Evolutionary conservation across 2,888 invertebrate species (phyloP), one percentile per base, ranked within the genome.

Genomic region (Dynastes maya): DNA sequence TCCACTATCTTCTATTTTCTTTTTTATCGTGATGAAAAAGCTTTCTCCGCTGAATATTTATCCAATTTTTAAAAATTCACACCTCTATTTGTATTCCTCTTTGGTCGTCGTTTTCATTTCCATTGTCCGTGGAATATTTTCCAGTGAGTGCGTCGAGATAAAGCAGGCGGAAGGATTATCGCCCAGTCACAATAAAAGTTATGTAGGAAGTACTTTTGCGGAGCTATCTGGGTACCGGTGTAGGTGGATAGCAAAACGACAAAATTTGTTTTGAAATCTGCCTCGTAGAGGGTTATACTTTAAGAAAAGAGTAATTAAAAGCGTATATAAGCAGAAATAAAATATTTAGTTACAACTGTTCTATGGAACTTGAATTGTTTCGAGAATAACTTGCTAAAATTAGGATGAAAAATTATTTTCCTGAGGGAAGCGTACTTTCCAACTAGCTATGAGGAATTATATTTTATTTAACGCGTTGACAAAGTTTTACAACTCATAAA

Each of bases 101-200:
- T 45, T 22, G n/a, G 61, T 58, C 29, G 13, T 27, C 58, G 45
- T 61, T 61, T 74, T 45, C 58, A 74, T 61, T 40, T 74, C 40
- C 74, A 29, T 40, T 37, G 74, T 6, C n/a, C 16, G 8, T 45
- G 22, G 74, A 74, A 61, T 74, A 74, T 74, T 74, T 74, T 40
- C 27, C 22, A 61, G 61, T 45, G 22, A 11, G 16, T 22, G 40
- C 49, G 55, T 37, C 58, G 61, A 74, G 74, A 74, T 74, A 55
- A 74, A 74, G 45, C 61, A 74, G 45, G 49, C 9, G 29, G 53
- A 70, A 70, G 40, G 32, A 53, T 32, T 70, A 70, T 55, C 32
- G 29, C 63, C 11, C 29, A 8, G 5, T 13, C 2, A 63, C 63
- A 63, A 27, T 49, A 68, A 68, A 68, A 49, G 68, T 29, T 22